Evolutionary conservation across 2,888 invertebrate species (phyloP), one percentile per base, ranked within the genome.

Genomic region (Drosophila melanosoma): DNA sequence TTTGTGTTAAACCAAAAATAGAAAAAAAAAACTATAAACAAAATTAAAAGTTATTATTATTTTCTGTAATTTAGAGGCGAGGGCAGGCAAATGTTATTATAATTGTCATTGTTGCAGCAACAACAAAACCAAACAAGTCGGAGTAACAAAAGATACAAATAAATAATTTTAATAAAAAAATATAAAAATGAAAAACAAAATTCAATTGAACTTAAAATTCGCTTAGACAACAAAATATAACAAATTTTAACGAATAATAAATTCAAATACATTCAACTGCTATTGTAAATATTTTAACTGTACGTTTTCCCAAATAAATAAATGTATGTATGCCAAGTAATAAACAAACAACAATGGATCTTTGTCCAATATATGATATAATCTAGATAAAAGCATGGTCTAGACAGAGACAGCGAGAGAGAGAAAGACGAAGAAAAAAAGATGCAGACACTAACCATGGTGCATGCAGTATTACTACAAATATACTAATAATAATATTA

Each of bases 251-350:
- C 42, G 63, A 69, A 48, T 57, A 64, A 74, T 45, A 61, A 69
- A 68, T 56, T 54, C 57, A 77, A 69, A 68, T 56, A 63, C 57
- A 75, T 78, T 78, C 60, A 72, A 72, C 61, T 81, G 81, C 87
- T 85, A 89, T 90, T 85, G 85, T 90, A 85, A 85, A 85, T 85
- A 85, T 72, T 83, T 78, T 81, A 89, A 76, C 74, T 90, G 83
- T 83, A 89, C 64, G 74, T 87, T 86, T 87, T 58, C 81, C 60
- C 61, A 60, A 60, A 49, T 38, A 73, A 69, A 73, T 70, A 70
- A 70, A 70, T 70, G 53, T 64, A 56, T 73, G 74, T 70, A 73
- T 74, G 64, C 54, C 74, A 76, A 76, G 32, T 67, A 67, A 66
- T 26, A 52, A 48, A 49, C 6, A 57, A 38, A 63, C 8, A 54